Percentiles rank a stretch among this genome's conserved stretches.
Conservation (phyloP, 2,797 vertebrate genomes). For the Pristis pectinata region DNA sequence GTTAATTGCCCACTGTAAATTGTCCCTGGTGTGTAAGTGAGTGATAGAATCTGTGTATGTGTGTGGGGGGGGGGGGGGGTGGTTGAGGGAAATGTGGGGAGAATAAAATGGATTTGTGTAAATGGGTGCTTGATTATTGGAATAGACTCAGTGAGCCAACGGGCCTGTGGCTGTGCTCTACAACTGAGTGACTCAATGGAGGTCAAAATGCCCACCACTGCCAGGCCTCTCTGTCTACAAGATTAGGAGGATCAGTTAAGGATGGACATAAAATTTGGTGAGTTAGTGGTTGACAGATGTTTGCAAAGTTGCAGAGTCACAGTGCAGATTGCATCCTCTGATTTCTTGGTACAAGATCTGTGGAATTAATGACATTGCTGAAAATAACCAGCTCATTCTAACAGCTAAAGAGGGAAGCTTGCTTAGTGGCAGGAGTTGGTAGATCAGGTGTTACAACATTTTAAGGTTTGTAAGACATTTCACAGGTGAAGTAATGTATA, state of each 20-base stretch:
- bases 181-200: too few species aligned
- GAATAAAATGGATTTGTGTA: too few species aligned
- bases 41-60: too few species aligned
- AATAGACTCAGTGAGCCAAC: too few species aligned
- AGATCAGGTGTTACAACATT: neutral
- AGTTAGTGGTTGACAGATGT: neutral
- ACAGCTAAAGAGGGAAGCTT: neutral
- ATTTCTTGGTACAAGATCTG: neutral
- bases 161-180: too few species aligned
- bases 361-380: neutral
- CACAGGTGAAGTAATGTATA: neutral
- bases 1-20: too few species aligned
- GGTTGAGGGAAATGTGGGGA: too few species aligned
- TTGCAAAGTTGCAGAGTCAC: neutral
- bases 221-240: neutral
- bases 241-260: constrained; percentile 2
- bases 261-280: neutral
- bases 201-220: too few species aligned
- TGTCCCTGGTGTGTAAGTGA: too few species aligned
- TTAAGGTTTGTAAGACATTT: neutral
- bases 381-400: too few species aligned
- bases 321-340: neutral
- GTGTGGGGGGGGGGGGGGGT: too few species aligned
- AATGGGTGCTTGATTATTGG: too few species aligned
- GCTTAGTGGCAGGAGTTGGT: neutral